Conservation (phyloP, 2,113 vertebrate species). For the Psammodynastes pulverulentus region DNA sequence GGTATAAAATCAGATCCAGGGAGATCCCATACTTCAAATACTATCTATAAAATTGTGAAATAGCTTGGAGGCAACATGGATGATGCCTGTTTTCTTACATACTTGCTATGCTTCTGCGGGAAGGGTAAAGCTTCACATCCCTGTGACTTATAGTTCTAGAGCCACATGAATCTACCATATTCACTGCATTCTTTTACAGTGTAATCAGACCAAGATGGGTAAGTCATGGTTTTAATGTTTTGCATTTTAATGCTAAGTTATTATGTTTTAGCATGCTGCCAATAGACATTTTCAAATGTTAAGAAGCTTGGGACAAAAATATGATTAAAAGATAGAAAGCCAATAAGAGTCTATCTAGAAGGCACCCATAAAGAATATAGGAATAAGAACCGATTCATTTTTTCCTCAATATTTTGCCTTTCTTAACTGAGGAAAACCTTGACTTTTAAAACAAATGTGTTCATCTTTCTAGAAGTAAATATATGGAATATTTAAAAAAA, state of each 20-base stretch:
- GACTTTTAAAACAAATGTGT: slow-evolving; percentile 7
- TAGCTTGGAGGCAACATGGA: slow-evolving; percentile 43
- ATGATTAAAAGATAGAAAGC: slow-evolving; percentile 18
- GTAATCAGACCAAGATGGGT: slow-evolving; percentile 54
- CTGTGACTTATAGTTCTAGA: slow-evolving; percentile 20
- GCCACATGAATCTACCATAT: slow-evolving; percentile 35
- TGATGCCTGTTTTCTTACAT: slow-evolving; percentile 38
- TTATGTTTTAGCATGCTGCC: slow-evolving; percentile 12
- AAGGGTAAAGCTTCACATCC: slow-evolving; percentile 54
- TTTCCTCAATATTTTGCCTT: background rate
- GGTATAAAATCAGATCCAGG: slow-evolving; percentile 38
- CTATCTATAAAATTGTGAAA: slow-evolving; percentile 27
- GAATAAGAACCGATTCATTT: slow-evolving; percentile 5
- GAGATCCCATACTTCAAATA: slow-evolving; percentile 30
- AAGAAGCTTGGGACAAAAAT: slow-evolving; percentile 20
- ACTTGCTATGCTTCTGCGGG: slow-evolving; percentile 31
- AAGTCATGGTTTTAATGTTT: slow-evolving; percentile 55
- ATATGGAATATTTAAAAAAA: background rate
- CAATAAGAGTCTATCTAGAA: slow-evolving; percentile 1
- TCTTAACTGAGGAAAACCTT: background rate
- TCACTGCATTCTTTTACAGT: slow-evolving; percentile 45
- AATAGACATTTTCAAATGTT: slow-evolving; percentile 34
- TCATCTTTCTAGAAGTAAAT: background rate
- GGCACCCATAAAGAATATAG: background rate
- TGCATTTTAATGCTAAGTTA: slow-evolving; percentile 28